Percentiles rank a stretch among this genome's conserved stretches.
Conservation (phyloP, 2,888 invertebrate genomes). For the Thereva unica region DNA sequence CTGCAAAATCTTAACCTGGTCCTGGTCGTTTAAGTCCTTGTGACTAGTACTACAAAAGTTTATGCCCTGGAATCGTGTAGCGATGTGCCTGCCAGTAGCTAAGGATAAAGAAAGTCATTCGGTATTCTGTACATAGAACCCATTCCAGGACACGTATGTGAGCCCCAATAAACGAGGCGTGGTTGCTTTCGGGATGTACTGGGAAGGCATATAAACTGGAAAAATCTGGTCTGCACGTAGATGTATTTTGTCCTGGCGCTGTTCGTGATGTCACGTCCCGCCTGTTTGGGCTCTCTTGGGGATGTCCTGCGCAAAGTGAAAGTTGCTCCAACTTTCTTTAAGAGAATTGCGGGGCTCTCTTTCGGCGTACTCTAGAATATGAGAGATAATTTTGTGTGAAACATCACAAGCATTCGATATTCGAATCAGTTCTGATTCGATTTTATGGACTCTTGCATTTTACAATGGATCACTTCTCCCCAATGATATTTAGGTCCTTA, state of each 20-base stretch:
- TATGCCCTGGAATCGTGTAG: background rate
- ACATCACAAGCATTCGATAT: no score
- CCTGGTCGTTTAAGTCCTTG: background rate
- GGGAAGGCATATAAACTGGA: constrained; percentile 29
- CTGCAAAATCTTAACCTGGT: constrained; percentile 24
- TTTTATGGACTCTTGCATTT: no score
- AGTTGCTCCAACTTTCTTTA: background rate
- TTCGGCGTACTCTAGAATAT: background rate
- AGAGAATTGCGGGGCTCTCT: constrained; percentile 1
- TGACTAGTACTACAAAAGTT: constrained; percentile 36
- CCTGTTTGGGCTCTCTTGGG: constrained; percentile 36
- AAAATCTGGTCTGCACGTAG: constrained; percentile 40
- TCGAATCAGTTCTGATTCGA: no score
- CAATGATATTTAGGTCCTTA: no score
- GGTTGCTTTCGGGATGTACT: constrained; percentile 26
- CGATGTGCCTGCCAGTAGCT: background rate
- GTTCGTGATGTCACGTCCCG: constrained; percentile 43
- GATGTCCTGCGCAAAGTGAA: constrained; percentile 20
- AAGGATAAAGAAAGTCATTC: constrained; percentile 32
- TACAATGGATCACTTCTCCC: no score
- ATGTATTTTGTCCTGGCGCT: constrained; percentile 39
- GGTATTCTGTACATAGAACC: constrained; percentile 39
- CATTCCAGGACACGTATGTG: constrained; percentile 34
- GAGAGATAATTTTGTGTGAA: no score
- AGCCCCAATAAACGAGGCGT: constrained; percentile 31